Percentiles rank a stretch among this genome's conserved stretches.
Conservation (phyloP, 2,888 invertebrate genomes). For the Polydrusus pterygomalis region DNA sequence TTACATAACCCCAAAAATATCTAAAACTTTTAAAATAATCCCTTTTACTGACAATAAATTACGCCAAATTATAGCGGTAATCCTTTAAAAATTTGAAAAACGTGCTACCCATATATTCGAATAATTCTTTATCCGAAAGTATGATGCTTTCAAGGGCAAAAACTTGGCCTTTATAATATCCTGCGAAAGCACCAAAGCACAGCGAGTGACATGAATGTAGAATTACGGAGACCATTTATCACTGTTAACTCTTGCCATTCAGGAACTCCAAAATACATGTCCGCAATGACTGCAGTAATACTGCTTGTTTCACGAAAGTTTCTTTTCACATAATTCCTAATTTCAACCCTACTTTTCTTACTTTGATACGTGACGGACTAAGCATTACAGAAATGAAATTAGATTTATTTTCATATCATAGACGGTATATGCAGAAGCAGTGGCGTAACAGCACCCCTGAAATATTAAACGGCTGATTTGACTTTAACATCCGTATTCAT, state of each 20-base stretch:
- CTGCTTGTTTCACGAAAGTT: constrained; percentile 48
- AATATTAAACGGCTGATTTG: too few species aligned
- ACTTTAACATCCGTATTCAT: too few species aligned
- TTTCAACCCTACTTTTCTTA: constrained; percentile 39
- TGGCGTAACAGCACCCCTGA: too few species aligned
- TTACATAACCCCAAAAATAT: too few species aligned
- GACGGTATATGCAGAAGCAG: neutral
- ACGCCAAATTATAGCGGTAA: neutral
- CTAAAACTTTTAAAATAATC: neutral
- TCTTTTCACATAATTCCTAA: constrained; percentile 49
- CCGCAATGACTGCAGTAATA: constrained; percentile 43
- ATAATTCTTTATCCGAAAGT: constrained; percentile 25
- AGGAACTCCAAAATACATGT: constrained; percentile 49
- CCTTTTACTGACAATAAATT: neutral
- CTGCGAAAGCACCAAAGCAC: constrained; percentile 13
- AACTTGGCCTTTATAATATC: constrained; percentile 41
- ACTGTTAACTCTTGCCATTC: constrained; percentile 51
- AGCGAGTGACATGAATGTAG: constrained; percentile 48
- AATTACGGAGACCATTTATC: constrained; percentile 52
- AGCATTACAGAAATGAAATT: constrained; percentile 25
- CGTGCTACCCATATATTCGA: constrained; percentile 1
- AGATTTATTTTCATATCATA: constrained; percentile 38
- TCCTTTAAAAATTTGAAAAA: neutral
- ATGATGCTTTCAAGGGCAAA: constrained; percentile 27
- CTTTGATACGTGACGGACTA: constrained; percentile 36